Conservation (phyloP, 2,113 vertebrate species). For the Caranx ignobilis region DNA sequence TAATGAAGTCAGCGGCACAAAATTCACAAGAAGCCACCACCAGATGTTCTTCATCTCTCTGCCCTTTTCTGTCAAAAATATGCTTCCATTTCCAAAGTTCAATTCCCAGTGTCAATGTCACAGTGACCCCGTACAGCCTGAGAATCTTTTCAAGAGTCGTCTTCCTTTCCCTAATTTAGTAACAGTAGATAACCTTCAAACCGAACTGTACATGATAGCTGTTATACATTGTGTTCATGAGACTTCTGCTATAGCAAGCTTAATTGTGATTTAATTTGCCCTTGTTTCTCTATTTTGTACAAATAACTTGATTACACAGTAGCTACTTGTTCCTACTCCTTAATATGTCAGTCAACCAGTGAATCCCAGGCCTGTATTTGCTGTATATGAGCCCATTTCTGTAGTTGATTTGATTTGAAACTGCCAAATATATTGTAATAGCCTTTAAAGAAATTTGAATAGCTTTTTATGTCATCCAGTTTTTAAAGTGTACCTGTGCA, state of each 20-base stretch:
- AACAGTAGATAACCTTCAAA: background rate
- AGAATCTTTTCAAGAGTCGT: background rate
- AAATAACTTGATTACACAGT: background rate
- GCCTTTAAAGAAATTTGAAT: background rate
- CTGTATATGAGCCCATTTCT: background rate
- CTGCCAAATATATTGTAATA: background rate
- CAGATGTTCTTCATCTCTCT: background rate
- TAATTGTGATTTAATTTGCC: background rate
- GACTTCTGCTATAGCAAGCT: background rate
- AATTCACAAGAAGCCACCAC: background rate
- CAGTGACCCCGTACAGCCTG: background rate
- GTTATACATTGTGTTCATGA: background rate
- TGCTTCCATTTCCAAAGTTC: background rate
- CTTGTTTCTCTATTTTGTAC: background rate
- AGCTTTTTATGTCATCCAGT: background rate
- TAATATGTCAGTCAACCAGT: background rate
- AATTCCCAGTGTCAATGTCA: background rate
- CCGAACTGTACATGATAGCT: background rate
- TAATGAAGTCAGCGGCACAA: background rate
- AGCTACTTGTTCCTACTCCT: background rate
- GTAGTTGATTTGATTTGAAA: background rate
- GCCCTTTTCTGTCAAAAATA: background rate
- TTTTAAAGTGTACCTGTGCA: constrained; percentile 86
- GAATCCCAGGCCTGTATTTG: background rate
- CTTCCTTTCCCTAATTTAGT: background rate